Evolutionary conservation across 2,888 invertebrate species (phyloP), one percentile per base, ranked within the genome.

Genomic region (Subacronicta megacephala): DNA sequence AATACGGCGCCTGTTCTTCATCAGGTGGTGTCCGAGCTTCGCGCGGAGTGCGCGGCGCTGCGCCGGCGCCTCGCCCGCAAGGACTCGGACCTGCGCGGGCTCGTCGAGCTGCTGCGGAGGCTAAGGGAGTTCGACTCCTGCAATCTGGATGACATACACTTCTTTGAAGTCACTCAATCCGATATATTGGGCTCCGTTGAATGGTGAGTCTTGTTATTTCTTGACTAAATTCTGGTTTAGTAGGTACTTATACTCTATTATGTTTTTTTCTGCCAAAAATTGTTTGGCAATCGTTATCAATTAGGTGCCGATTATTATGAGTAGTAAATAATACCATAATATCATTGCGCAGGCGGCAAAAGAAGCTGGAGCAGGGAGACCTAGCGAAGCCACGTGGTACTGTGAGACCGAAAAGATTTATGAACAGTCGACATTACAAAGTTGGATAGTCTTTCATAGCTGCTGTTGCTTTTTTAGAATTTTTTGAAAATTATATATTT

Each of bases 61-160:
- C 90, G 92, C 41, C 84, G 89, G 38, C 93, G 89, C 40, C 85
- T 95, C 55, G 85, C 88, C 60, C 90, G 89, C 68, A 90, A 95
- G 69, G 90, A 94, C 78, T 88, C 90, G 0, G 95, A 95, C 82
- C 86, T 95, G 55, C 90, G 90, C 38, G 94, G 94, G 9, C 88
- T 95, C 52, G 78, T 95, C 43, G 94, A 95, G 79, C 88, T 95
- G 68, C 87, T 95, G 77, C 89, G 95, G 10, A 84, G 95, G 4
- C 92, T 95, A 35, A 80, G 93, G 0, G 91, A 91, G 70, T 89
- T 90, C 65, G 95, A 95, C 81, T 78, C 82, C 81, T 94, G 94
- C 92, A 88, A 90, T 54, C 85, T 94, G 1, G 89, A 94, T 31
- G 94, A 93, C 15, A 94, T 95, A 65, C 90, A 90, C 74, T 95